Base-by-base conservation (phyloP, 2,888 invertebrate genomes). In the Dynastes grantii region DNA sequence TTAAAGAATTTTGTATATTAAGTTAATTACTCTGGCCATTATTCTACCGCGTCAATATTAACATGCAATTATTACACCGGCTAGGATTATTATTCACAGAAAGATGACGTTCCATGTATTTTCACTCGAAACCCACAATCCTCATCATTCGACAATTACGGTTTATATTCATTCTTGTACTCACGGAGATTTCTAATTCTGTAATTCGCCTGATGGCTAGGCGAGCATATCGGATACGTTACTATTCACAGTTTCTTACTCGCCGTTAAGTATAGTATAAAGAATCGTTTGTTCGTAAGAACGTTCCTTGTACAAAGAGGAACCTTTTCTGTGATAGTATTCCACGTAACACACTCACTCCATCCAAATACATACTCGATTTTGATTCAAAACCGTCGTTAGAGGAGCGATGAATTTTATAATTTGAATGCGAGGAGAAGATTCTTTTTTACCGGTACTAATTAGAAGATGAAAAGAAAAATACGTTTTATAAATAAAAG, bases 401-500 rank as follows among this genome's bases (percentile, higher is more conserved):
- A 45, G 8, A 27, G 22, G 9, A 3, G 58, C 22, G 58, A 73
- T 55, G 45, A 45, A 13, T 75, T 75, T 63, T 75, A 75, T 40
- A 45, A 40, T 40, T 61, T 40, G 58, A 61, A 75, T 61, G 32
- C 40, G 22, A 45, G 22, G 53, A 37, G n/a, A 40, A 61, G 27
- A 61, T n/a, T 37, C 55, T n/a, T 27, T 61, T 61, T 61, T 11
- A 40, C 45, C 27, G 29, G 11, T 27, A 13, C 61, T 75, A 75
- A 75, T 75, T 75, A 75, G 61, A 27, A 61, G 40, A 9, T 27
- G 68, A 51, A 45, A 27, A 75, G 73, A 61, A 49, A 75, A 77
- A 77, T 58, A 58, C 65, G 61, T 68, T 61, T 77, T 77, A 76
- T 67, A 11, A 45, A 67, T 58, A 67, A 68, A 77, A 77, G 77